Base-by-base conservation (phyloP, 1,140 invertebrate genomes). In the Zaprionus tsacasi region DNA sequence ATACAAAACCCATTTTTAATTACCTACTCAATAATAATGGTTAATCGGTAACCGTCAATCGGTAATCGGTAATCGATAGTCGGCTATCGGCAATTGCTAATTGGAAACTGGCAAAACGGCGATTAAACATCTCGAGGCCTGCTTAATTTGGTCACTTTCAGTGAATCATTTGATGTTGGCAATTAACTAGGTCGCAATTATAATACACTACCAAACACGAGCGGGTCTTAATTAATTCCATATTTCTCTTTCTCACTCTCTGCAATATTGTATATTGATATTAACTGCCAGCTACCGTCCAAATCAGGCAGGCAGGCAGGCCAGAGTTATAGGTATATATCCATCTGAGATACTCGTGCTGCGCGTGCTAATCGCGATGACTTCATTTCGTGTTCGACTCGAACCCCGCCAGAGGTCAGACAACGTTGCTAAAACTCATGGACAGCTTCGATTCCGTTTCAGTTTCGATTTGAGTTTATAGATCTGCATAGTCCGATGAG, bases 301-400 rank as follows among this genome's bases (percentile, higher is more conserved):
- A 63, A 33, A 21, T 38, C 17, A 21, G 13, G 6, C 54, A 33
- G 11, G 15, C 13, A 7, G 43, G 4, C 25, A n/a, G n/a, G n/a
- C n/a, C n/a, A n/a, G n/a, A 27, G 25, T 4, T 27, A 1, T 15
- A 17, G 40, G 35, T 36, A n/a, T 38, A 57, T 69, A 85, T 78
- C 78, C 45, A 77, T 65, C 69, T 65, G 65, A 78, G 78, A 85
- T 78, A 75, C 66, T 64, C 52, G 56, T 60, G 54, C 61, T 78
- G 78, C 69, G 69, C 77, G 73, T 74, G 78, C 73, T 85, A 78
- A 83, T 83, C 78, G 77, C 81, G 81, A 83, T 83, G 81, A 83
- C 81, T 83, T 83, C 81, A 81, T 80, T 82, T 77, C 77, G 50
- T 83, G 81, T 77, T 69, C 33, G 36, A 57, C 67, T 66, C 63